Evolutionary conservation across 2,797 vertebrate genomes (phyloP).

Genomic region (Simalia tracyae): DNA sequence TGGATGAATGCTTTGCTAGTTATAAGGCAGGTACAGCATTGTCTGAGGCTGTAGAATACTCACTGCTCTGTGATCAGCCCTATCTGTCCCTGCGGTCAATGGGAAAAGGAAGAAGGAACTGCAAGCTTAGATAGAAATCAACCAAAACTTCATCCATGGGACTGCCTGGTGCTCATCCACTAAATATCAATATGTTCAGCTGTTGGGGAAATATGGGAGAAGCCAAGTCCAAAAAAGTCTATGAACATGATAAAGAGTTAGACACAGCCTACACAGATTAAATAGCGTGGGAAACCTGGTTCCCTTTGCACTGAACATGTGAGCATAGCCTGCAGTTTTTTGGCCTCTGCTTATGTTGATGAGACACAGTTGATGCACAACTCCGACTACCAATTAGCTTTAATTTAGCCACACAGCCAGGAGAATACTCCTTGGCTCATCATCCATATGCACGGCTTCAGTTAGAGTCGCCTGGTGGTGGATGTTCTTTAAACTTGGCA

Average conservation of each 20-base stretch:
- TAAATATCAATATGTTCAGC: neutral
- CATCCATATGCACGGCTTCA: neutral
- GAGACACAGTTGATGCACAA: neutral
- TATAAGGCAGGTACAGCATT: neutral
- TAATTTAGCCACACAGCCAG: conserved; percentile 38
- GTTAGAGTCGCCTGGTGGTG: neutral
- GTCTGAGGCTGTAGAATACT: neutral
- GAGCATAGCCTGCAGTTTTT: conserved; percentile 10
- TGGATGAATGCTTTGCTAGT: neutral
- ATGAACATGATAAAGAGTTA: neutral
- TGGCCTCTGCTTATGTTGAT: conserved; percentile 15
- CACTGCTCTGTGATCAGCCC: neutral
- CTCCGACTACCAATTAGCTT: conserved; percentile 40
- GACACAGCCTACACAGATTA: neutral
- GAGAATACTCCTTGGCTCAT: conserved; percentile 30
- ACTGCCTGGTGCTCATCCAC: neutral
- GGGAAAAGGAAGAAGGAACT: neutral
- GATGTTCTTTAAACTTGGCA: neutral
- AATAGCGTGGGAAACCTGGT: neutral
- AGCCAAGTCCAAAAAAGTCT: neutral
- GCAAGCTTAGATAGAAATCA: neutral
- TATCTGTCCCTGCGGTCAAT: neutral
- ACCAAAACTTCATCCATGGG: neutral
- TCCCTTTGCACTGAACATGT: neutral
- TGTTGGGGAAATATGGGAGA: neutral